A percentile compares a stretch with the other conserved stretches of the same genome.
Conservation (phyloP, 2,797 vertebrate species). For the Rallus crepitans region DNA sequence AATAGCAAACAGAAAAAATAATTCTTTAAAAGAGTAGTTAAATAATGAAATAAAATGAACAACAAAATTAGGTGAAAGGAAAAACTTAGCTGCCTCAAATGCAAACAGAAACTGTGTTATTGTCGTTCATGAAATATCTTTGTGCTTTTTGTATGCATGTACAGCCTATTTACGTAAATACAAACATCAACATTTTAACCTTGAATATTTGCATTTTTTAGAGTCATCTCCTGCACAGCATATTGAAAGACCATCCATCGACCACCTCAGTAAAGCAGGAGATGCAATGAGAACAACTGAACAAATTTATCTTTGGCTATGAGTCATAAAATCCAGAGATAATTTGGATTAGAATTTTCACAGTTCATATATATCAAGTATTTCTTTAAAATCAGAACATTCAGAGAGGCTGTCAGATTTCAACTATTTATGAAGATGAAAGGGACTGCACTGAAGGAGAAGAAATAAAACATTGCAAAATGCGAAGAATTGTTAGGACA, state of each 20-base stretch:
- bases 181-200: neutral
- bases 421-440: neutral
- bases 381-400: constrained; percentile 32
- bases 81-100: neutral
- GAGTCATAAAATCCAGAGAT: neutral
- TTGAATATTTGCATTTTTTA: neutral
- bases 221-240: neutral
- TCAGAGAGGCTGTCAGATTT: constrained; percentile 9
- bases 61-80: neutral
- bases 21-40: neutral
- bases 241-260: neutral
- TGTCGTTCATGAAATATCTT: neutral
- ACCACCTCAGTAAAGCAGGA: neutral
- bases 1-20: neutral
- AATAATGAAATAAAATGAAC: neutral
- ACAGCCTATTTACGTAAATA: neutral
- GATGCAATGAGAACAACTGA: neutral
- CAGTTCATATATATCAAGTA: neutral
- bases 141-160: neutral
- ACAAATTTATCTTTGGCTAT: neutral
- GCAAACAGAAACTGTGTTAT: neutral
- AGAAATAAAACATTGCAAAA: constrained; percentile 1
- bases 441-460: neutral
- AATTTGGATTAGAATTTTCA: constrained; percentile 29
- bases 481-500: neutral